Percentiles rank a stretch among this genome's conserved stretches.
Evolutionary conservation across 2,888 invertebrate genomes (phyloP).

Genomic region (Hypomecis punctinalis): DNA sequence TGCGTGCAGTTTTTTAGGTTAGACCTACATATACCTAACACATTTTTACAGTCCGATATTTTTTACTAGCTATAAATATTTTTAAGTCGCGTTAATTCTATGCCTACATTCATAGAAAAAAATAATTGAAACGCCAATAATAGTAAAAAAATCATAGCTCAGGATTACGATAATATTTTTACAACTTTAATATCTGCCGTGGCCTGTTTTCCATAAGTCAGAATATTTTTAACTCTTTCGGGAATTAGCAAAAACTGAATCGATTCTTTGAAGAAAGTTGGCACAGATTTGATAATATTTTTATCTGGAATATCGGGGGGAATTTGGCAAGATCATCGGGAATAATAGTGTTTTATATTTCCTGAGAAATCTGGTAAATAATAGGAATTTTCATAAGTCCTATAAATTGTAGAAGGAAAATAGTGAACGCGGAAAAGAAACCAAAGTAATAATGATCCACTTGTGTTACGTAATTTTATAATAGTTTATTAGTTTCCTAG

Average conservation of each 20-base stretch:
- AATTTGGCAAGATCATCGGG: background rate
- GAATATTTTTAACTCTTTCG: background rate
- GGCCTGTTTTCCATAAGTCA: background rate
- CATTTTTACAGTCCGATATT: no score
- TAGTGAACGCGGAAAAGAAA: no score
- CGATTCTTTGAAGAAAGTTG: slow-evolving; percentile 5
- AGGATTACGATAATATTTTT: background rate
- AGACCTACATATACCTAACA: no score
- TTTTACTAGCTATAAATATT: no score
- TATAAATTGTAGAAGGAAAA: background rate
- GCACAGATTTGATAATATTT: slow-evolving; percentile 8
- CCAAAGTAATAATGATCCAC: no score
- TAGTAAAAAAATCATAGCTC: no score
- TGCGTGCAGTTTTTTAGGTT: no score
- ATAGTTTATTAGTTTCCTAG: no score
- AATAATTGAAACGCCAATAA: no score
- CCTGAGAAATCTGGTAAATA: background rate
- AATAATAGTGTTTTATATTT: background rate
- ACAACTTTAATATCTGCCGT: background rate
- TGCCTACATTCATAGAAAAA: no score
- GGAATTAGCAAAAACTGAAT: slow-evolving; percentile 1
- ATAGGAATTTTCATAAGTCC: background rate
- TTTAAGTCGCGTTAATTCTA: no score
- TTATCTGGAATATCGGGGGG: background rate
- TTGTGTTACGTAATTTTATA: no score